Conservation (phyloP, 2,888 invertebrate species). For the Unio pictorum region DNA sequence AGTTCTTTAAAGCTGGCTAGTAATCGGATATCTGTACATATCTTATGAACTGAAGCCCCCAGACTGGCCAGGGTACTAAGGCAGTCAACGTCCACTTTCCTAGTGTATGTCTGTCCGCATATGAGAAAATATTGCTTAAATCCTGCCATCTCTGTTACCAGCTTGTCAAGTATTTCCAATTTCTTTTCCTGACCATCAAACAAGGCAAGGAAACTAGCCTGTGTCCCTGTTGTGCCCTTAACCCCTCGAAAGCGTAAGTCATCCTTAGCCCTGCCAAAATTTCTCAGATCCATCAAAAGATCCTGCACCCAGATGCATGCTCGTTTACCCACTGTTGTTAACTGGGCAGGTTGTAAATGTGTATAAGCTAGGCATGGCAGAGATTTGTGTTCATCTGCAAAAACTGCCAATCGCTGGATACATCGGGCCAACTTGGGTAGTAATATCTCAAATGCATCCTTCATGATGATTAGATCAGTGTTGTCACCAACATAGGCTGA, state of each 20-base stretch:
- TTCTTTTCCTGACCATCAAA: slow-evolving; percentile 91
- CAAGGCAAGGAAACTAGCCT: slow-evolving; percentile 94
- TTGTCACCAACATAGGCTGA: slow-evolving; percentile 94
- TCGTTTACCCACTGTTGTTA: slow-evolving; percentile 98
- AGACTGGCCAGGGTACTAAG: no score
- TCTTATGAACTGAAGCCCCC: no score
- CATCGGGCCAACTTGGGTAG: slow-evolving; percentile 83
- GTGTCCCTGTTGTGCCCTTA: slow-evolving; percentile 99
- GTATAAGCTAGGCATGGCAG: slow-evolving; percentile 96
- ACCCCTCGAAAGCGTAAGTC: slow-evolving; percentile 93
- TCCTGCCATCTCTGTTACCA: slow-evolving; percentile 90
- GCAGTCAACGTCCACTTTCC: no score
- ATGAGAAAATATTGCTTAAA: slow-evolving; percentile 85
- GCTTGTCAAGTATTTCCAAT: slow-evolving; percentile 86
- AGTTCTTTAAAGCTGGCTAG: slow-evolving; percentile 95
- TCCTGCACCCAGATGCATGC: slow-evolving; percentile 96
- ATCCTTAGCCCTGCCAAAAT: slow-evolving; percentile 82
- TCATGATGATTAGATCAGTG: no score
- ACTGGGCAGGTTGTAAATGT: slow-evolving; percentile 97
- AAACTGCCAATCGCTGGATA: slow-evolving; percentile 83
- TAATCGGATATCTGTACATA: slow-evolving; percentile 94
- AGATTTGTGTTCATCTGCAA: slow-evolving; percentile 84
- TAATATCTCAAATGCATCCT: no score
- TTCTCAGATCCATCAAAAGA: slow-evolving; percentile 92
- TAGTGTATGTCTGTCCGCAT: no score